These are phyloP conservation scores for Uromys caudimaculatus DNA, from an alignment of 2,797 vertebrate genomes.

Conservation along the genomic window DNA sequence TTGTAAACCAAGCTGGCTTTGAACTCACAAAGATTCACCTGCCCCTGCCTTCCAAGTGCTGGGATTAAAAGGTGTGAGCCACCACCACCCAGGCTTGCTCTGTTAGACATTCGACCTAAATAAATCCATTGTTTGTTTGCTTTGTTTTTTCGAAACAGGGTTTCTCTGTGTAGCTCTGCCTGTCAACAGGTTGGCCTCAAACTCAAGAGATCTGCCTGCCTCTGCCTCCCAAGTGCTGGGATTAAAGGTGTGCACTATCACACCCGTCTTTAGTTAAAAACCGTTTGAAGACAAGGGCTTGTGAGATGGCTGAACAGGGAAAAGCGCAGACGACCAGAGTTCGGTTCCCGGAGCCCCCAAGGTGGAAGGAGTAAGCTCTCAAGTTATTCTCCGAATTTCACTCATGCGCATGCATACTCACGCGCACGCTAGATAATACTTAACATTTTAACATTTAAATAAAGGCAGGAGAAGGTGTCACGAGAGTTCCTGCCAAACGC, in stretches of 20 bases:
- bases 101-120: background rate
- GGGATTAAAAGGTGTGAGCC: background rate
- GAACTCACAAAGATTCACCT: background rate
- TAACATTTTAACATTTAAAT: background rate
- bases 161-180: background rate
- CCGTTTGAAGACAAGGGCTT: background rate
- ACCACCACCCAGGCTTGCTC: background rate
- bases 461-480: background rate
- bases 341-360: background rate
- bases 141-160: background rate
- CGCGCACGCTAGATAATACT: background rate
- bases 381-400: background rate
- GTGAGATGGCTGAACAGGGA: background rate
- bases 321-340: background rate
- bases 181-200: background rate
- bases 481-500: background rate
- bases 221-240: background rate
- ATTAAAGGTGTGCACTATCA: background rate
- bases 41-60: background rate
- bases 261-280: background rate
- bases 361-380: background rate
- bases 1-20: background rate
- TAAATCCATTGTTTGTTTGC: background rate
- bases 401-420: no score
- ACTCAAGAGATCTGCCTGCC: background rate